phyloP scores from a whole-genome alignment of 2,113 vertebrate genomes.

The Apodemus speciosus region DNA sequence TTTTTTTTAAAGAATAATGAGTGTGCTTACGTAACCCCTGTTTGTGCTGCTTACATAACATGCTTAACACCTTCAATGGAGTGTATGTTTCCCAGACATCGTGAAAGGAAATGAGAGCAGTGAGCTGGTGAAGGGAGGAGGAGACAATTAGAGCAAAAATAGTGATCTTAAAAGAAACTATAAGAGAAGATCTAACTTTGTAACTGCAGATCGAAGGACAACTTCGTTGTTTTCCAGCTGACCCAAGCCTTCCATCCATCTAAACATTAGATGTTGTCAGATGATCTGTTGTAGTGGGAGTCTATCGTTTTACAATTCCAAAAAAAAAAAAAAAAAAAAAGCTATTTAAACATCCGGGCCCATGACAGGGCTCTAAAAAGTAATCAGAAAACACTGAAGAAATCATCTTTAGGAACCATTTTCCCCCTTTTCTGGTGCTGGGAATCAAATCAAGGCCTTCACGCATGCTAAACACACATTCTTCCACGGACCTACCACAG shows the following conservation, averaged over 20 bases:
- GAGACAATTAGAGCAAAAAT: background rate
- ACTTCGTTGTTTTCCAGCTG: background rate
- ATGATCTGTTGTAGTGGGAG: background rate
- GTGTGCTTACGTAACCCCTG: slow-evolving; percentile 31
- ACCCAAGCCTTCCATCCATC: slow-evolving; percentile 3
- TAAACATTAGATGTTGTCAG: slow-evolving; percentile 42
- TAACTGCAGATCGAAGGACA: background rate
- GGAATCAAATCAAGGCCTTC: background rate
- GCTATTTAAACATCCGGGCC: background rate
- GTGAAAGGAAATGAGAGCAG: slow-evolving; percentile 32
- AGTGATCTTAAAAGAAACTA: background rate
- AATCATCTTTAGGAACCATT: background rate
- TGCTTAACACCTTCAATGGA: slow-evolving; percentile 10
- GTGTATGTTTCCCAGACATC: slow-evolving; percentile 10
- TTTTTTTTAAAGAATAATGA: slow-evolving; percentile 52
- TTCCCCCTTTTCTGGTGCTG: background rate
- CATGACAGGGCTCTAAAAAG: background rate
- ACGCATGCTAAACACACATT: no score
- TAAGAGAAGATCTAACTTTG: slow-evolving; percentile 10
- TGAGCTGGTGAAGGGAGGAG: background rate
- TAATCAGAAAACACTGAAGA: slow-evolving; percentile 34
- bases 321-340: background rate
- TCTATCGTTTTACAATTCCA: slow-evolving; percentile 22
- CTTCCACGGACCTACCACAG: background rate
- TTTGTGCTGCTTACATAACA: slow-evolving; percentile 51